Evolutionary conservation across 2,888 invertebrate genomes (phyloP).

Genomic region (Athalia rosae): DNA sequence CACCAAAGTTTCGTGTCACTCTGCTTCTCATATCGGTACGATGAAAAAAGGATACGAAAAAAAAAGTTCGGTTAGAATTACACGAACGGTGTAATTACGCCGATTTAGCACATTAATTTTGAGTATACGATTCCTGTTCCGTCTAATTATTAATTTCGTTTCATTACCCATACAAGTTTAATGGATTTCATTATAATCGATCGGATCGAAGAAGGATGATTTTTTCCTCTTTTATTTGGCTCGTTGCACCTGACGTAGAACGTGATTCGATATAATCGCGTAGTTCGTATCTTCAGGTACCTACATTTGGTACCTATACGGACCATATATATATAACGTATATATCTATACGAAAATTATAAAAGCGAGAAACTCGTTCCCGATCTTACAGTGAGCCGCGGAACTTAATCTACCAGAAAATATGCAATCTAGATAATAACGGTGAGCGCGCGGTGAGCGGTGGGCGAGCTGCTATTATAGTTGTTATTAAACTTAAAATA

Average conservation of each 20-base stretch:
- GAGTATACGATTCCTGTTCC: too few relatives aligned
- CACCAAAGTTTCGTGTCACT: too few relatives aligned
- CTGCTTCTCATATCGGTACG: too few relatives aligned
- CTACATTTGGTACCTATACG: neutral
- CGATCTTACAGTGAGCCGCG: slow-evolving; percentile 49
- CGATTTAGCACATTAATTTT: too few relatives aligned
- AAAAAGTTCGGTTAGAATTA: too few relatives aligned
- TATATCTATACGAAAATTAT: neutral
- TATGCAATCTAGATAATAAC: slow-evolving; percentile 72
- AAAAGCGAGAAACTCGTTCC: slow-evolving; percentile 42
- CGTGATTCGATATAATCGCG: neutral
- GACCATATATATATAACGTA: neutral
- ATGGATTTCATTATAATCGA: too few relatives aligned
- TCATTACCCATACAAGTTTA: too few relatives aligned
- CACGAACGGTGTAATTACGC: too few relatives aligned
- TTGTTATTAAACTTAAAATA: slow-evolving; percentile 71
- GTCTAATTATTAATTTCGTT: too few relatives aligned
- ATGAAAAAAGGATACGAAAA: too few relatives aligned
- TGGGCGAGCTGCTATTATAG: slow-evolving; percentile 65
- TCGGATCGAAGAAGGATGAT: too few relatives aligned
- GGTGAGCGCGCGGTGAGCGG: slow-evolving; percentile 66
- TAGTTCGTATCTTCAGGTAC: neutral
- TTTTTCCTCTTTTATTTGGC: too few relatives aligned
- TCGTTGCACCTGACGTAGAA: neutral
- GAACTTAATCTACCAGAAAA: slow-evolving; percentile 71